Conservation (phyloP, 2,888 invertebrate species). For the Theretra japonica region DNA sequence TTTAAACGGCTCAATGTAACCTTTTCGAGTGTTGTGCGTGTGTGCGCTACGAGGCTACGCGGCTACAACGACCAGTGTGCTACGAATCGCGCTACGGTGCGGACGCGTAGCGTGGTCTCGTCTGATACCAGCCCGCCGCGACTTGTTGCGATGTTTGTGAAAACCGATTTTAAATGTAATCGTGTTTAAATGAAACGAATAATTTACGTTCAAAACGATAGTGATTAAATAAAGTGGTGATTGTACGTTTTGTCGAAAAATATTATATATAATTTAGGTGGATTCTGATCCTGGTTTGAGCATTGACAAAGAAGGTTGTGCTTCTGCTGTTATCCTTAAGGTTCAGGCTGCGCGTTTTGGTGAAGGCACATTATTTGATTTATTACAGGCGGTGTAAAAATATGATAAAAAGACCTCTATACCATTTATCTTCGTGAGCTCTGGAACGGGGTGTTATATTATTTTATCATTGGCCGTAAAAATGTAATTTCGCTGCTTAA, state of each 20-base stretch:
- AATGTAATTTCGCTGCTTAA: constrained; percentile 11
- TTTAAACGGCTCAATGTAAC: constrained; percentile 75
- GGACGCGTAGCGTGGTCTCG: constrained; percentile 50
- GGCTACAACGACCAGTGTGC: constrained; percentile 59
- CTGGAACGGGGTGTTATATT: constrained; percentile 1
- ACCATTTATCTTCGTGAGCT: constrained; percentile 30
- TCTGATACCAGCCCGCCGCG: constrained; percentile 36
- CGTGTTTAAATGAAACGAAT: constrained; percentile 29
- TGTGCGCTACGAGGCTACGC: constrained; percentile 56
- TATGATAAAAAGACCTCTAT: constrained; percentile 18
- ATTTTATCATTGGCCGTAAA: neutral
- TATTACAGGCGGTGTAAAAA: constrained; percentile 33
- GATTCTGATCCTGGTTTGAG: neutral
- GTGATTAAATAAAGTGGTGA: constrained; percentile 20
- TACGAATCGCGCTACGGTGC: constrained; percentile 60
- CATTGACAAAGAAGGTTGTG: constrained; percentile 24
- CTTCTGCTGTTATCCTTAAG: neutral
- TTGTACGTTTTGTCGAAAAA: constrained; percentile 3
- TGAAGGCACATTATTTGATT: constrained; percentile 33
- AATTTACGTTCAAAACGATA: neutral
- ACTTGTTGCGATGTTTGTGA: constrained; percentile 54
- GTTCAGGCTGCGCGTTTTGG: neutral
- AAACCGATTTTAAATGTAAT: constrained; percentile 28
- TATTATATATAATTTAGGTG: neutral
- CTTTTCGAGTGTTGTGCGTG: constrained; percentile 70